Conservation (phyloP, 2,797 vertebrate genomes). For the Agapornis canus region DNA sequence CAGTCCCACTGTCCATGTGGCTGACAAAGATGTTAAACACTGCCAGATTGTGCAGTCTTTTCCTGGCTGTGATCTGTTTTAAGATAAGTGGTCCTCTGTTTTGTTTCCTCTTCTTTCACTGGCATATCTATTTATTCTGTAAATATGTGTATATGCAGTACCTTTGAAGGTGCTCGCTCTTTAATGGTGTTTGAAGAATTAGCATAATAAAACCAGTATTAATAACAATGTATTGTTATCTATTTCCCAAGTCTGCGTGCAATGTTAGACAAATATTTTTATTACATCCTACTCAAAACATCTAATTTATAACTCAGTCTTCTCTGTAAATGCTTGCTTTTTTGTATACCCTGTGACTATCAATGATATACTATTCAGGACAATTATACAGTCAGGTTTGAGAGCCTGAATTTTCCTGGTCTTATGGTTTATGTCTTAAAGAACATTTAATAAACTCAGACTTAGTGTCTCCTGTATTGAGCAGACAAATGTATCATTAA, state of each 20-base stretch:
- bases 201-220: background rate
- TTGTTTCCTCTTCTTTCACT: background rate
- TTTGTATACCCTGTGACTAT: background rate
- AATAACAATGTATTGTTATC: background rate
- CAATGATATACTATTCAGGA: background rate
- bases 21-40: background rate
- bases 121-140: background rate
- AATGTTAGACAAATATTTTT: background rate
- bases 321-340: background rate
- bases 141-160: background rate
- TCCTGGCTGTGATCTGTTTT: background rate
- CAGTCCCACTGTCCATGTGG: background rate
- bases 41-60: accelerated
- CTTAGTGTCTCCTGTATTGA: background rate
- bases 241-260: background rate
- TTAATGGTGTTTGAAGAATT: background rate
- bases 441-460: background rate
- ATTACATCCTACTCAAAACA: background rate
- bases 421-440: background rate
- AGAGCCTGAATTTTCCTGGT: background rate
- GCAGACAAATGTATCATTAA: background rate
- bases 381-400: background rate
- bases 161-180: background rate
- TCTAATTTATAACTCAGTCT: background rate
- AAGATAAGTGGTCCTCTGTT: background rate